Percentiles rank a stretch among this genome's conserved stretches.
phyloP scores from a whole-genome alignment of 2,888 invertebrate species.

The Tridacna gigas region DNA sequence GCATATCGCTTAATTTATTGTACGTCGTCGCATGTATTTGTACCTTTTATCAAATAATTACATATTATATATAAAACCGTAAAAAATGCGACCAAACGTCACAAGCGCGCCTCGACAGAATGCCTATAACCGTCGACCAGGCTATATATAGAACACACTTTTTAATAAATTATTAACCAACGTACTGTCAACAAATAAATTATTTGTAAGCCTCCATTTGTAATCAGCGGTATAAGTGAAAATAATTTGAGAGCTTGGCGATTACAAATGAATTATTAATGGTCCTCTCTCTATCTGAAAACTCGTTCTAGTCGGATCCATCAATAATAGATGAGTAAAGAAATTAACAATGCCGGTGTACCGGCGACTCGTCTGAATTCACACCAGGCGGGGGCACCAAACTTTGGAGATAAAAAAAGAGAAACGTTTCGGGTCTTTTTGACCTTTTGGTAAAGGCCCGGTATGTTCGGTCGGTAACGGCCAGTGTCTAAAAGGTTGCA shows the following conservation, averaged over 20 bases:
- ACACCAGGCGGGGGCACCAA: conserved; percentile 16
- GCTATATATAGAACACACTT: conserved; percentile 57
- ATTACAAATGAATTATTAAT: conserved; percentile 66
- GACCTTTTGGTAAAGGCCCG: too few relatives aligned
- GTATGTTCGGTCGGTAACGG: too few relatives aligned
- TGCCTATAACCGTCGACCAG: conserved; percentile 21
- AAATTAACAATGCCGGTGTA: conserved; percentile 48
- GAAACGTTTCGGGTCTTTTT: conserved; percentile 3
- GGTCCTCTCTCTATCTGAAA: conserved; percentile 48
- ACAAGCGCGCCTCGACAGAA: conserved; percentile 5
- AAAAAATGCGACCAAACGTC: conserved; percentile 7
- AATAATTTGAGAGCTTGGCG: conserved; percentile 68
- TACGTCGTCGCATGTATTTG: not conserved
- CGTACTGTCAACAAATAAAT: conserved; percentile 66
- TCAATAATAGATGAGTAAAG: conserved; percentile 63
- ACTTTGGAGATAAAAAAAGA: not conserved
- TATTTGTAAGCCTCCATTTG: conserved; percentile 67
- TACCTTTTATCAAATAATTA: not conserved
- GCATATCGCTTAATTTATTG: not conserved
- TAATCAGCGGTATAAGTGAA: conserved; percentile 67
- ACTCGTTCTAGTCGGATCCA: conserved; percentile 48
- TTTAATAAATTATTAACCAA: conserved; percentile 66
- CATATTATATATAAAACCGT: not conserved
- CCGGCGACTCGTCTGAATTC: conserved; percentile 21
- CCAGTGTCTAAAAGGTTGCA: too few relatives aligned